Conservation (phyloP, 2,113 vertebrate genomes). For the Cheilinus undulatus region DNA sequence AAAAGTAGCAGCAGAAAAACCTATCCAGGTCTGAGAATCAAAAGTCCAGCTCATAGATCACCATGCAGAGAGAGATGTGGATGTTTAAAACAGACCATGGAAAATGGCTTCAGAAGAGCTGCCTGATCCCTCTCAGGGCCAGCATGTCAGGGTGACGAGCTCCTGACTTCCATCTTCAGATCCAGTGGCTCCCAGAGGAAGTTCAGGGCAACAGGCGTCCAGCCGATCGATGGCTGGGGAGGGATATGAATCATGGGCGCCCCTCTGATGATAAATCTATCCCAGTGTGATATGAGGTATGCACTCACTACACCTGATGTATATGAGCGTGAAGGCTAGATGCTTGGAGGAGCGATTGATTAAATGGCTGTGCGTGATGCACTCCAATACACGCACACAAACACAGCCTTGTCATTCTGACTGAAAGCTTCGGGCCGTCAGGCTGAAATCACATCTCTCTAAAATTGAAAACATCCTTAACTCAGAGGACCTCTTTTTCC, state of each 20-base stretch:
- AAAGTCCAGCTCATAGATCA: conserved; percentile 12
- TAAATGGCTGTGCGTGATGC: conserved; percentile 48
- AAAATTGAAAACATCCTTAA: conserved; percentile 65
- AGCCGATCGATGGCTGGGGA: conserved; percentile 51
- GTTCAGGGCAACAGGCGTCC: conserved; percentile 32
- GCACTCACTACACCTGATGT: conserved; percentile 66
- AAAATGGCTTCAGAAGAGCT: conserved; percentile 12
- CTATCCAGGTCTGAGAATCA: not conserved
- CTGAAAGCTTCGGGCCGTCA: conserved; percentile 57
- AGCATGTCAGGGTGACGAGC: conserved; percentile 55
- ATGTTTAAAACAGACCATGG: not conserved
- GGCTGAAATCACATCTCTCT: conserved; percentile 62
- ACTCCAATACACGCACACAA: conserved; percentile 30
- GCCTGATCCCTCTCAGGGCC: conserved; percentile 45
- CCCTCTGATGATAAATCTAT: conserved; percentile 66
- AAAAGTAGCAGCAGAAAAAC: no score
- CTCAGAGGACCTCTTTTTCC: conserved; percentile 53
- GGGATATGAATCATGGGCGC: conserved; percentile 64
- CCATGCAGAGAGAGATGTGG: not conserved
- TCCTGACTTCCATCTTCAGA: conserved; percentile 62
- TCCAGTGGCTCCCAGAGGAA: conserved; percentile 54
- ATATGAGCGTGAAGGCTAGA: conserved; percentile 58
- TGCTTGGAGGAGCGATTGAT: conserved; percentile 55
- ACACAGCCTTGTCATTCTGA: conserved; percentile 61
- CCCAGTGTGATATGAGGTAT: conserved; percentile 59